A percentile compares a stretch with the other conserved stretches of the same genome.
Evolutionary conservation across 2,888 invertebrate genomes (phyloP).

Genomic region (Parnassius apollo): DNA sequence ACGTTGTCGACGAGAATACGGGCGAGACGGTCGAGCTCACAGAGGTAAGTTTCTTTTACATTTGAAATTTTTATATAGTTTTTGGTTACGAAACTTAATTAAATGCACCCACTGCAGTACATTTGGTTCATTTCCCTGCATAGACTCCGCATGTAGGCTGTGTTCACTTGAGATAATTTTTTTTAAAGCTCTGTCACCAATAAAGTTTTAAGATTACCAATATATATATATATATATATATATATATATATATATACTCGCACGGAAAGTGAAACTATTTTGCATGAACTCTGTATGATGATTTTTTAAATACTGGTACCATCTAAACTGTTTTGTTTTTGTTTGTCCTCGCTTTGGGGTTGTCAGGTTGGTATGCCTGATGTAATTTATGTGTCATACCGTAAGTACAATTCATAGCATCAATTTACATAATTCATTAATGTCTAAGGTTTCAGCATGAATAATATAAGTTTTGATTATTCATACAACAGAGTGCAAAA

Average conservation of each 20-base stretch:
- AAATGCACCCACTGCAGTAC: conserved; percentile 14
- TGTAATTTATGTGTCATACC: conserved; percentile 37
- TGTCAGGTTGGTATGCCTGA: conserved; percentile 32
- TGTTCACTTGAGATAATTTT: conserved; percentile 21
- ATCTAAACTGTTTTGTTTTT: conserved; percentile 38
- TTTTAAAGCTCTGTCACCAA: conserved; percentile 7
- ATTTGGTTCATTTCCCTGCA: conserved; percentile 24
- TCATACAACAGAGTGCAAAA: conserved; percentile 25
- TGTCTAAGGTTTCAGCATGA: conserved; percentile 45
- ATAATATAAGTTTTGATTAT: conserved; percentile 34
- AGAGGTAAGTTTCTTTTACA: conserved; percentile 81
- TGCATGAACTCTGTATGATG: conserved; percentile 52
- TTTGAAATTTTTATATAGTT: neutral
- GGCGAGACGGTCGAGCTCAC: conserved; percentile 93
- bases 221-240: too few species aligned
- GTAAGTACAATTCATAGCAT: neutral
- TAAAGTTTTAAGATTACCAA: neutral
- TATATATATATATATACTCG: neutral
- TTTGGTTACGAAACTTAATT: conserved; percentile 3
- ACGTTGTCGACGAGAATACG: conserved; percentile 91
- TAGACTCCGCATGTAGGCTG: conserved; percentile 35
- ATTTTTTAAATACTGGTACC: conserved; percentile 18
- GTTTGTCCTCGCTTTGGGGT: conserved; percentile 53
- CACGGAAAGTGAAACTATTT: conserved; percentile 31
- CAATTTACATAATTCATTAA: neutral